Base-by-base conservation (phyloP, 2,888 invertebrate species). In the Tipula unca region DNA sequence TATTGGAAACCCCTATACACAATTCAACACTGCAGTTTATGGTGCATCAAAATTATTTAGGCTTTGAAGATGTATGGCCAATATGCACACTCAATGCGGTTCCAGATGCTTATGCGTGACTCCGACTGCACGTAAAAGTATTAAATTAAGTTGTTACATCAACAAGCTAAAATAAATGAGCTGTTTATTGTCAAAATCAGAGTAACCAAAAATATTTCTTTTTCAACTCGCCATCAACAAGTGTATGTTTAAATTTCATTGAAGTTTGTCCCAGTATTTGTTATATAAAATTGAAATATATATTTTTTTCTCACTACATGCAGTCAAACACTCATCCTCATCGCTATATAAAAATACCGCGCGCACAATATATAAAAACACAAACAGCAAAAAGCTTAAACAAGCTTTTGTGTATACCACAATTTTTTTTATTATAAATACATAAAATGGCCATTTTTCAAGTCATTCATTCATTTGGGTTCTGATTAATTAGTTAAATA, bases 401-500 rank as follows among this genome's bases (percentile, higher is more conserved):
- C 5, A 17, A 54, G 69, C 69, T 69, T 69, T 69, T 69, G 2
- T 14, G n/a, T 48, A 17, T 39, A n/a, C n/a, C 14, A 48, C n/a
- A 48, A 48, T n/a, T 48, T 48, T 48, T 14, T 48, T n/a, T 48
- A 17, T 3, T 69, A 25, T 69, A 69, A 69, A 69, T 25, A 69
- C 69, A 25, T 69, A 69, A 69, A 69, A 69, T 69, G 20, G 69
- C 69, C 69, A 69, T 69, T 69, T 69, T 69, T 69, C 69, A 69
- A 69, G 69, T 69, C 69, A 69, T 48, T 48, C 48, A n/a, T n/a
- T n/a, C n/a, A n/a, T n/a, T n/a, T n/a, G 48, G 69, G 25, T 69
- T 69, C 69, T 69, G 69, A 69, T 69, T 69, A 69, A 69, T 69
- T 69, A 69, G 69, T 69, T 25, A 69, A 69, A 69, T 69, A 69